Conservation (phyloP, 2,888 invertebrate genomes). For the Hypomecis atomaria region DNA sequence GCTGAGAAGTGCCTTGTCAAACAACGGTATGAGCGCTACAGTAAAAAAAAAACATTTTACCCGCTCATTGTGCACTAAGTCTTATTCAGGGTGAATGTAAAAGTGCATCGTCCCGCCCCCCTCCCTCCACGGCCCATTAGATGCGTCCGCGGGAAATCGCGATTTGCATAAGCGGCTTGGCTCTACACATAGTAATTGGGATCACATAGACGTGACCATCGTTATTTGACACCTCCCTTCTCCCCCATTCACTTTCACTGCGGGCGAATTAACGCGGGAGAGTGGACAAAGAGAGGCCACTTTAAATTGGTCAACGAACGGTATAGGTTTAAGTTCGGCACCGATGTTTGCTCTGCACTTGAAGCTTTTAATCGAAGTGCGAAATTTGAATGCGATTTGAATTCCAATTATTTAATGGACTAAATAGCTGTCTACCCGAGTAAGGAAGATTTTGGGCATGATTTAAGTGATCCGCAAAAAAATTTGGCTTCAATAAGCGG, state of each 20-base stretch:
- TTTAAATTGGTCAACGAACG: conserved; percentile 58
- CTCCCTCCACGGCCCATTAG: conserved; percentile 77
- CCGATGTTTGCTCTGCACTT: conserved; percentile 79
- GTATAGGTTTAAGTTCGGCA: conserved; percentile 72
- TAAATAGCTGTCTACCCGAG: conserved; percentile 61
- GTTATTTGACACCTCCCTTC: conserved; percentile 52
- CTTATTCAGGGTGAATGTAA: conserved; percentile 51
- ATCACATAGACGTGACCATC: conserved; percentile 73
- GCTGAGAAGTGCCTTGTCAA: too few species aligned
- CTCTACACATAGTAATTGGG: conserved; percentile 82
- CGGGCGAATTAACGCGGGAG: conserved; percentile 36
- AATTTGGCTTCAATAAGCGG: too few species aligned
- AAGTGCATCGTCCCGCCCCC: conserved; percentile 69
- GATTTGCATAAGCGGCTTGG: conserved; percentile 84
- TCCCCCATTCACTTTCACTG: conserved; percentile 41
- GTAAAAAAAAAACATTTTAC: not conserved
- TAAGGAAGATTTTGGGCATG: conserved; percentile 32
- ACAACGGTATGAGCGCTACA: too few species aligned
- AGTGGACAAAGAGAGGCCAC: conserved; percentile 49
- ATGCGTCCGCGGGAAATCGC: conserved; percentile 80
- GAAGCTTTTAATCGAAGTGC: conserved; percentile 82
- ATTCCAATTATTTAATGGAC: conserved; percentile 77
- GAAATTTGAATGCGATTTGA: conserved; percentile 82
- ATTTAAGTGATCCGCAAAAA: too few species aligned
- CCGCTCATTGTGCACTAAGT: conserved; percentile 13